These are phyloP conservation scores for Argopecten irradians DNA, from an alignment of 1,140 invertebrate genomes.

Conservation along the genomic window DNA sequence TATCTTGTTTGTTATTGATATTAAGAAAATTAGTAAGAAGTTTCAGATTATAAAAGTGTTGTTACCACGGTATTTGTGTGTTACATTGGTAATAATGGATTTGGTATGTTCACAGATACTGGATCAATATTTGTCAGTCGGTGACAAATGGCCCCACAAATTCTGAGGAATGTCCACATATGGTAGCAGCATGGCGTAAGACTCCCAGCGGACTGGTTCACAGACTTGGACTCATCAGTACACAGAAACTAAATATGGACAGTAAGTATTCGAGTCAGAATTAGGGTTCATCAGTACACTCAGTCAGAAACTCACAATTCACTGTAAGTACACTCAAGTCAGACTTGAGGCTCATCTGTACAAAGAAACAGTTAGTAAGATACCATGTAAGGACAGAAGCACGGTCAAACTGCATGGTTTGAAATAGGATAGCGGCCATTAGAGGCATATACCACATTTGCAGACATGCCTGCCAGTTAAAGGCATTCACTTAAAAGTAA, in stretches of 20 bases:
- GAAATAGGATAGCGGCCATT: no score
- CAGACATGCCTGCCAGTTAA: no score
- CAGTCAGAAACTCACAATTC: not conserved
- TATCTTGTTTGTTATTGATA: no score
- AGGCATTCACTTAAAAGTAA: no score
- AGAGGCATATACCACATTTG: no score
- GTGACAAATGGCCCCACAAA: conserved; percentile 52
- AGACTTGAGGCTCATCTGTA: no score
- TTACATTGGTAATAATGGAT: conserved; percentile 5
- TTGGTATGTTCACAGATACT: conserved; percentile 85
- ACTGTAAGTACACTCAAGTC: no score
- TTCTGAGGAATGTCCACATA: conserved; percentile 46
- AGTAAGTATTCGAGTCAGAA: conserved; percentile 43
- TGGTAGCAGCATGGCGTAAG: conserved; percentile 58
- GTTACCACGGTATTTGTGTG: not conserved
- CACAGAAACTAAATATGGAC: conserved; percentile 58
- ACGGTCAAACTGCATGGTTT: no score
- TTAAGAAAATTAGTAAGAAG: no score
- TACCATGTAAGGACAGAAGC: no score
- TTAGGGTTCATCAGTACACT: not conserved
- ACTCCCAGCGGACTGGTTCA: conserved; percentile 46
- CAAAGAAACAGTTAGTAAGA: no score
- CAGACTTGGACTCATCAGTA: conserved; percentile 55
- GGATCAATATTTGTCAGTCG: conserved; percentile 88
- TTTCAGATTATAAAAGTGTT: no score